These are phyloP conservation scores for Marisa cornuarietis DNA, from an alignment of 1,140 invertebrate genomes.

Conservation along the genomic window DNA sequence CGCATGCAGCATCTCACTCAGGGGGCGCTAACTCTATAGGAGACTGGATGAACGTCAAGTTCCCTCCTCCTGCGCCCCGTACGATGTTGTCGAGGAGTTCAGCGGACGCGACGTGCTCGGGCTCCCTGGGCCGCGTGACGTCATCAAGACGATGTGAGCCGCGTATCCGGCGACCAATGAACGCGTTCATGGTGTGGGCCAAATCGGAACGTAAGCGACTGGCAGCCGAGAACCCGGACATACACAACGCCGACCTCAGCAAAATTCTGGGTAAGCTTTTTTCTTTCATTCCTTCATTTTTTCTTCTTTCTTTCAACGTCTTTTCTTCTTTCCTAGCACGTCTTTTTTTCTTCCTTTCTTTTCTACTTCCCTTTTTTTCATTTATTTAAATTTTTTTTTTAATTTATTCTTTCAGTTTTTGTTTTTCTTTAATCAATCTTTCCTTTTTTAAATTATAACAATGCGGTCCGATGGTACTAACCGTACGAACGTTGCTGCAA, in stretches of 20 bases:
- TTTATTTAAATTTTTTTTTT: not conserved
- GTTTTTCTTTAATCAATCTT: not conserved
- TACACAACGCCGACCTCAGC: slow-evolving; percentile 23
- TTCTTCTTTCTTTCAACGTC: not conserved
- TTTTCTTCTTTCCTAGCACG: not conserved
- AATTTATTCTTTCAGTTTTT: not conserved
- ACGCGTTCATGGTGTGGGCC: slow-evolving; percentile 25
- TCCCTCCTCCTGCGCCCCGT: not conserved
- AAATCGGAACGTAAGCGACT: slow-evolving; percentile 7
- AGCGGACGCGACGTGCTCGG: not conserved
- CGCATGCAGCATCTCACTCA: not conserved
- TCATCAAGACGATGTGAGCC: slow-evolving; percentile 1
- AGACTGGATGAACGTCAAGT: not conserved
- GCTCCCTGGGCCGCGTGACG: not conserved
- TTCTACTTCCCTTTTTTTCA: not conserved
- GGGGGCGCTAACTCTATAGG: too few species aligned
- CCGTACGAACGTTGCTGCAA: not conserved
- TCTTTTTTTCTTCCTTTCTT: not conserved
- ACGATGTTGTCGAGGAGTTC: not conserved
- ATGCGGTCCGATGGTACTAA: not conserved
- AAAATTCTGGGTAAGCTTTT: slow-evolving; percentile 18
- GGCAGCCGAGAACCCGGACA: slow-evolving; percentile 19
- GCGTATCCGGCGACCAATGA: slow-evolving; percentile 19
- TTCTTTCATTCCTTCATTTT: not conserved
- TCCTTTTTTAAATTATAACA: not conserved